A percentile compares a stretch with the other conserved stretches of the same genome.
Evolutionary conservation across 2,888 invertebrate species (phyloP).

Genomic region (Erynnis tages): DNA sequence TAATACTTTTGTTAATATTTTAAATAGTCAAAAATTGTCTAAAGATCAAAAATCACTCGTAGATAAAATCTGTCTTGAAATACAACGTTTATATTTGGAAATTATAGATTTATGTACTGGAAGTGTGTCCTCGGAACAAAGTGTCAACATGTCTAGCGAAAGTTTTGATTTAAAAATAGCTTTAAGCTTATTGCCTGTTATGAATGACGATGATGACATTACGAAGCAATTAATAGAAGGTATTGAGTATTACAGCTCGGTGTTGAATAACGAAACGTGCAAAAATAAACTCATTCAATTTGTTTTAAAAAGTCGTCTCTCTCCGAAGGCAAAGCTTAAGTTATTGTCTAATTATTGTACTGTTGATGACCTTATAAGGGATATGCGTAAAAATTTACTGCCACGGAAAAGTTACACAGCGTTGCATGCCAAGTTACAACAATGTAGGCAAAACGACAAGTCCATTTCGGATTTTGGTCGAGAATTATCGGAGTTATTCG

Average conservation of each 20-base stretch:
- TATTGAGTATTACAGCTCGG: slow-evolving; percentile 3
- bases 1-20: background rate
- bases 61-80: slow-evolving; percentile 1
- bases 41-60: background rate
- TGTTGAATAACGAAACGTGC: background rate
- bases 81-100: background rate
- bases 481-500: background rate
- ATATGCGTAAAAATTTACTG: background rate
- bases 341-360: background rate
- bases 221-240: slow-evolving; percentile 6
- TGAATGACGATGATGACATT: background rate
- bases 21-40: background rate
- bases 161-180: slow-evolving; percentile 2
- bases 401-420: slow-evolving; percentile 7
- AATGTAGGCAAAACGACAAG: background rate
- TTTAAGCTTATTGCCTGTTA: background rate
- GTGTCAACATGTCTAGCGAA: background rate
- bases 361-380: background rate
- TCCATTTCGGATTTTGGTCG: background rate
- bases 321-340: background rate
- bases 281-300: slow-evolving; percentile 4
- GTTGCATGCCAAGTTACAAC: background rate
- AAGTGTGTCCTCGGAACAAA: background rate
- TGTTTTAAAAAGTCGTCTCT: background rate
- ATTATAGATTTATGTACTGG: background rate